Percentiles rank a stretch among this genome's conserved stretches.
Conservation (phyloP, 2,888 invertebrate species). For the Drosophila picticornis region DNA sequence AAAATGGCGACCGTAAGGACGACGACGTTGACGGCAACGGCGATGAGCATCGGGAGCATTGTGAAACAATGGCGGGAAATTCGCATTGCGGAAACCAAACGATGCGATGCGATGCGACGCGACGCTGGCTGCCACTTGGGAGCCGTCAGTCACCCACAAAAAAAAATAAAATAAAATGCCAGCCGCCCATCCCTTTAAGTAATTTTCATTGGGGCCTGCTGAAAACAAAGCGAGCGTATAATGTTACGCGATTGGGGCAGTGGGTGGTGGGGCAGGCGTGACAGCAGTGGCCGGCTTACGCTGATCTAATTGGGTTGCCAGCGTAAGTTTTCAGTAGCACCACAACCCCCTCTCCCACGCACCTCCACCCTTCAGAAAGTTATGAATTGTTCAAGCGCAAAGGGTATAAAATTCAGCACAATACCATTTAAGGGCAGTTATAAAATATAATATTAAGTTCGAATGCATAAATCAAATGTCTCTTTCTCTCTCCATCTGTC, state of each 20-base stretch:
- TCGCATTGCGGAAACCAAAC: constrained; percentile 60
- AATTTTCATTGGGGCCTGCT: constrained; percentile 59
- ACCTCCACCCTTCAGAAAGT: constrained; percentile 17
- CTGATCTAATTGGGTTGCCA: constrained; percentile 52
- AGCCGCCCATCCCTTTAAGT: constrained; percentile 11
- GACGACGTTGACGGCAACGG: background rate
- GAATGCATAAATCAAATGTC: constrained; percentile 70
- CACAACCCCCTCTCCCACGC: background rate
- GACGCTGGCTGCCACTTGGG: constrained; percentile 52
- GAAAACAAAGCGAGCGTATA: constrained; percentile 67
- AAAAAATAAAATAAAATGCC: constrained; percentile 14
- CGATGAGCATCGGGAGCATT: constrained; percentile 27
- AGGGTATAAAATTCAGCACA: constrained; percentile 37
- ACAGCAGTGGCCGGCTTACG: background rate
- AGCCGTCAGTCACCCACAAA: constrained; percentile 69
- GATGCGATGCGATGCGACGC: constrained; percentile 17
- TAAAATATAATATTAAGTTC: constrained; percentile 64
- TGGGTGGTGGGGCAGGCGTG: background rate
- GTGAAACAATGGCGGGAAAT: constrained; percentile 73
- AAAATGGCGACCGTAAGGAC: constrained; percentile 64
- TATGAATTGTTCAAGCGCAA: constrained; percentile 58
- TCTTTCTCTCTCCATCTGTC: background rate
- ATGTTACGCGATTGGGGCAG: constrained; percentile 47
- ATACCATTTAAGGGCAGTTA: constrained; percentile 21
- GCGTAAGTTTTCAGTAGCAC: constrained; percentile 33